Conservation (phyloP, 2,888 invertebrate genomes). For the Panorpa germanica region DNA sequence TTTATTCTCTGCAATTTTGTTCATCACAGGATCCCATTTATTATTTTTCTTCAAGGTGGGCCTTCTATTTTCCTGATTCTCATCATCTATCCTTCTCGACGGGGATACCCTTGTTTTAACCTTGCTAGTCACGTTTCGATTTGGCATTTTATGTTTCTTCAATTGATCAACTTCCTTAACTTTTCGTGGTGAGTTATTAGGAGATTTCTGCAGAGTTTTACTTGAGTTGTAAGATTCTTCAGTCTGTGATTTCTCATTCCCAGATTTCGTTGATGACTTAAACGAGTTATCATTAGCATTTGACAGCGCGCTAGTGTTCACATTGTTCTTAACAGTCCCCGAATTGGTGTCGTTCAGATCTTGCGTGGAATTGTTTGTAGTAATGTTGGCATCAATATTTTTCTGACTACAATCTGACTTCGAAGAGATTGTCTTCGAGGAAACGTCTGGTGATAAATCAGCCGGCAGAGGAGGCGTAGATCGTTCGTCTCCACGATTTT, state of each 20-base stretch:
- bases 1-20: constrained; percentile 55
- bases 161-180: constrained; percentile 33
- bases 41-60: constrained; percentile 31
- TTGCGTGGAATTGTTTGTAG: constrained; percentile 10
- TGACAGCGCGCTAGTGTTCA: no score
- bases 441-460: constrained; percentile 45
- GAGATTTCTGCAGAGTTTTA: no score
- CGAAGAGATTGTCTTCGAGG: constrained; percentile 29
- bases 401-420: constrained; percentile 31
- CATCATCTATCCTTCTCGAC: constrained; percentile 21
- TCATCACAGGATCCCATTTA: constrained; percentile 72
- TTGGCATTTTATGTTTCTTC: constrained; percentile 62
- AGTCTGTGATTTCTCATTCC: not conserved
- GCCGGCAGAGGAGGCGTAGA: constrained; percentile 24
- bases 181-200: constrained; percentile 24
- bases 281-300: no score
- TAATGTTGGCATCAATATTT: constrained; percentile 17
- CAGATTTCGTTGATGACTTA: no score
- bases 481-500: constrained; percentile 47
- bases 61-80: constrained; percentile 34
- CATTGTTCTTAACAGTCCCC: constrained; percentile 4
- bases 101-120: constrained; percentile 34
- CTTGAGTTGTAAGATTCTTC: no score
- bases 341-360: constrained; percentile 5
- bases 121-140: constrained; percentile 57